These are phyloP conservation scores for Furnarius figulus DNA, from an alignment of 2,113 vertebrate species.

Conservation along the genomic window DNA sequence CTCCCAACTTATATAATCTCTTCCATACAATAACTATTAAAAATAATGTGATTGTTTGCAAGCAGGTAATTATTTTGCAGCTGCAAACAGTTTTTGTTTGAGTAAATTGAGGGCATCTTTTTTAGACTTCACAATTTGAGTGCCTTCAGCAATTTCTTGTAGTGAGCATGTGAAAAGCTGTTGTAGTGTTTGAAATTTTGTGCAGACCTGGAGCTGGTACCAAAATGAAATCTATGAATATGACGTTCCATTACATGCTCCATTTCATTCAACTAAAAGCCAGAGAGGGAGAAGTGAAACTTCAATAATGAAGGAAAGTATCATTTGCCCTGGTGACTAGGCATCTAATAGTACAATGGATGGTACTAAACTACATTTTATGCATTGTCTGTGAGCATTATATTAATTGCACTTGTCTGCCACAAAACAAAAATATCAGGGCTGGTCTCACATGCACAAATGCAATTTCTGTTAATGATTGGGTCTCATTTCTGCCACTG, in stretches of 20 bases:
- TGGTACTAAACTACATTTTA: background rate
- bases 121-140: background rate
- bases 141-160: constrained; percentile 20
- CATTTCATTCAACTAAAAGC: constrained; percentile 22
- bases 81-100: background rate
- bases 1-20: background rate
- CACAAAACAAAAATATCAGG: background rate
- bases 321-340: background rate
- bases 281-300: background rate
- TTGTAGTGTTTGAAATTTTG: background rate
- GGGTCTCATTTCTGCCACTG: background rate
- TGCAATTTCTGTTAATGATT: background rate
- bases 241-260: constrained; percentile 28
- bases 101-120: constrained; percentile 2
- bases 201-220: constrained; percentile 6
- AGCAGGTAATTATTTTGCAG: constrained; percentile 32
- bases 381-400: background rate
- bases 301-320: background rate
- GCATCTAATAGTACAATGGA: background rate
- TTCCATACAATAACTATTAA: background rate
- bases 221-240: background rate
- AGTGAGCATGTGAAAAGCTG: background rate
- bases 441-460: background rate
- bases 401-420: background rate
- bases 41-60: constrained; percentile 15